These are phyloP conservation scores for Xenopus petersii DNA, from an alignment of 2,797 vertebrate genomes.

Conservation along the genomic window DNA sequence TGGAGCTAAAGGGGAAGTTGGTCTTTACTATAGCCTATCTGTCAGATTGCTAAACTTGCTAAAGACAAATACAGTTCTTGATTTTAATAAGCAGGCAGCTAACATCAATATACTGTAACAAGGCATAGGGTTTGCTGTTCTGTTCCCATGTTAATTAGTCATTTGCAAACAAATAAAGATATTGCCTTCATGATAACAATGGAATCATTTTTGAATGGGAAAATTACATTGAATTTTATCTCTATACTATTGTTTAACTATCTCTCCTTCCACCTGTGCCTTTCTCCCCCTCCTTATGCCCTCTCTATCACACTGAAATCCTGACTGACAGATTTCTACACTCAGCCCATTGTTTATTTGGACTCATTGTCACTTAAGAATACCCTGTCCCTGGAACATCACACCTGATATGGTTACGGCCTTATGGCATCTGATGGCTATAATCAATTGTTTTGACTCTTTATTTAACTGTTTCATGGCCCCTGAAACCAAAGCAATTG, in stretches of 20 bases:
- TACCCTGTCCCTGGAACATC: constrained; percentile 30
- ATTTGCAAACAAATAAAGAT: too few relatives aligned
- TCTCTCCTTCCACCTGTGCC: constrained; percentile 21
- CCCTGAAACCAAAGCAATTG: background rate
- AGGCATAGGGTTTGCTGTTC: too few relatives aligned
- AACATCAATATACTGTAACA: too few relatives aligned
- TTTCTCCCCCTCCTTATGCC: constrained; percentile 13
- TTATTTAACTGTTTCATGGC: background rate
- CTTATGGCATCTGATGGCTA: background rate
- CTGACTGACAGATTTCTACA: constrained; percentile 29
- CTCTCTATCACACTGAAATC: constrained; percentile 23
- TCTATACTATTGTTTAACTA: constrained; percentile 29
- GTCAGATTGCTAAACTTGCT: too few relatives aligned
- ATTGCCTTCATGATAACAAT: constrained; percentile 7
- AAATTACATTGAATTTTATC: constrained; percentile 37
- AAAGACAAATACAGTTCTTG: too few relatives aligned
- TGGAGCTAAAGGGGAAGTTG: too few relatives aligned
- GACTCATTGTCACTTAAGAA: constrained; percentile 39
- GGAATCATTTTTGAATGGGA: constrained; percentile 10
- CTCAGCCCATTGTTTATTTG: constrained; percentile 19
- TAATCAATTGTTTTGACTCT: background rate
- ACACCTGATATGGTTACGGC: constrained; percentile 29
- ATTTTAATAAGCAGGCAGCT: too few relatives aligned
- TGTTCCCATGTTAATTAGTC: too few relatives aligned
- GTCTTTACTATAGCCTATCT: too few relatives aligned